These are phyloP conservation scores for Stenotaenia linearis DNA, from an alignment of 2,888 invertebrate species.

Conservation along the genomic window DNA sequence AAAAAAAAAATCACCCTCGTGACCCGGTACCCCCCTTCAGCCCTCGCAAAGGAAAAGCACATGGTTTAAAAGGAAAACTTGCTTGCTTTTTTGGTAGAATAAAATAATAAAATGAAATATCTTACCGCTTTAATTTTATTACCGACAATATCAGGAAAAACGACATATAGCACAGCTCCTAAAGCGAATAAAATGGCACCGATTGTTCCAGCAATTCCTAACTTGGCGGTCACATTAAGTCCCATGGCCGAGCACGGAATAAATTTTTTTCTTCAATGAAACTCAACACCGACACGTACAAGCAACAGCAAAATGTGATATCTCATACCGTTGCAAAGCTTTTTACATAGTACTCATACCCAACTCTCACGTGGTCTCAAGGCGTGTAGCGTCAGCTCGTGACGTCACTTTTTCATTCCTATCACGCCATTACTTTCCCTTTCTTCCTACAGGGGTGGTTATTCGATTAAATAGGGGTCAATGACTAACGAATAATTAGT, in stretches of 20 bases:
- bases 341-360: not conserved
- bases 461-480: not conserved
- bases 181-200: slow-evolving; percentile 7
- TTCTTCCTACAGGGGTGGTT: not conserved
- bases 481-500: not conserved
- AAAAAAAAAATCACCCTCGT: no score
- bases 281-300: not conserved
- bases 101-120: no score
- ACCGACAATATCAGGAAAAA: not conserved
- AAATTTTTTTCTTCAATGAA: not conserved
- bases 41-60: no score
- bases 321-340: not conserved
- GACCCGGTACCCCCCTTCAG: no score
- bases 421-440: slow-evolving; percentile 1
- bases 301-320: not conserved
- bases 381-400: not conserved
- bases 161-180: slow-evolving; percentile 15
- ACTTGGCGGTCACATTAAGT: slow-evolving; percentile 5
- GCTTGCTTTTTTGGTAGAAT: no score
- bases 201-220: slow-evolving; percentile 3
- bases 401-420: not conserved
- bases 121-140: slow-evolving; percentile 27
- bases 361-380: not conserved
- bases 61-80: no score
- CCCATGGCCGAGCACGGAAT: not conserved